Conservation (phyloP, 1,140 invertebrate species). For the Phocides pigmalion region DNA sequence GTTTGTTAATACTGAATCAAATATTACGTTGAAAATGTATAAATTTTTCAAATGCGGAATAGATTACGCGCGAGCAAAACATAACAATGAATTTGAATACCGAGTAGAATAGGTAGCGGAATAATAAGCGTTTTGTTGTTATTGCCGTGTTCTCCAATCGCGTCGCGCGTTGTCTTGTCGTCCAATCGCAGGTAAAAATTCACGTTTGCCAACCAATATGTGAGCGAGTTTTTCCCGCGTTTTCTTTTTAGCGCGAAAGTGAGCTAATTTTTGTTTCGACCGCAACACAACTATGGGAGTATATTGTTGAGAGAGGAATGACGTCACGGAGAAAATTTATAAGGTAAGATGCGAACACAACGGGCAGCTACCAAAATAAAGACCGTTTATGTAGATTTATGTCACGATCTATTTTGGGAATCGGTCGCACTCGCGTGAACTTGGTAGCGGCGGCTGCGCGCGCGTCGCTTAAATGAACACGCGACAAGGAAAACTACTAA, state of each 20-base stretch:
- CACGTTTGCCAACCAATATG: constrained; percentile 7
- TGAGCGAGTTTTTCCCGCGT: constrained; percentile 9
- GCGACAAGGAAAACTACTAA: constrained; percentile 29
- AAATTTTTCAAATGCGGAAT: neutral
- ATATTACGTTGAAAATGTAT: neutral
- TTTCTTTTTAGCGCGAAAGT: constrained; percentile 17
- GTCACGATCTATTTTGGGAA: constrained; percentile 74
- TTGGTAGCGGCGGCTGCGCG: constrained; percentile 49
- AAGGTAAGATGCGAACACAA: constrained; percentile 44
- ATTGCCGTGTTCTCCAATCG: neutral
- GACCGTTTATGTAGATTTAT: constrained; percentile 79
- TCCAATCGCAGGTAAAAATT: constrained; percentile 3
- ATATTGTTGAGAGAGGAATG: constrained; percentile 1
- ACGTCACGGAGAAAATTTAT: constrained; percentile 31
- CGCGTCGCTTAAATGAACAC: constrained; percentile 31
- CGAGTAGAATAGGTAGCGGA: too few relatives aligned
- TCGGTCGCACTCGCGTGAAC: constrained; percentile 59
- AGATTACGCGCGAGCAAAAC: constrained; percentile 6
- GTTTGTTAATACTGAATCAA: neutral
- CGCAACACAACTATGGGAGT: neutral
- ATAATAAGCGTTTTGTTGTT: constrained; percentile 11
- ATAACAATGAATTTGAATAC: constrained; percentile 10
- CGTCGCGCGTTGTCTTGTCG: constrained; percentile 4
- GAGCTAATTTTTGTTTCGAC: constrained; percentile 3
- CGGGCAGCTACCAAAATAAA: constrained; percentile 61